Evolutionary conservation across 2,113 vertebrate species (phyloP), one percentile per base, ranked within the genome.

Genomic region (Dolichallabes microphthalmus): DNA sequence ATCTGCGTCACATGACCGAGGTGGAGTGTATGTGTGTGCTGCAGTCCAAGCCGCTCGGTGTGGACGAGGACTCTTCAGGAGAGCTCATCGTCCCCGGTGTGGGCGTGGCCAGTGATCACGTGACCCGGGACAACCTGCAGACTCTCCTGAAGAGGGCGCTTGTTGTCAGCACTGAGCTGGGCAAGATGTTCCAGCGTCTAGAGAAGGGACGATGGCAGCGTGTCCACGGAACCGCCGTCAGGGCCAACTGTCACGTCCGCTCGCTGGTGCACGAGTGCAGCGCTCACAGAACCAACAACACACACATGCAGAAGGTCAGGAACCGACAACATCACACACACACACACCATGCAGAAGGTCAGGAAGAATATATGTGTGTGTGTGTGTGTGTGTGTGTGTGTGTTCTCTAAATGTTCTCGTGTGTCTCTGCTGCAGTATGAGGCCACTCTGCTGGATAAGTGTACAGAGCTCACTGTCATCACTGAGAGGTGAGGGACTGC

Each of bases 21-120:
- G 97, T 97, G 32, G 98, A 99, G 90, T 99, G 98, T 39, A 99
- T 99, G 98, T 99, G 97, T 19, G 94, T 99, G 80, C 96, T 99
- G 55, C 98, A 99, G 93, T 98, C 98, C 3, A 99, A 99, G 86
- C 97, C 98, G 88, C 97, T 99, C 86, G 96, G 96, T 22, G 89
- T 93, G 52, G 98, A 99, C 69, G 97, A 98, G 45, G 97, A 98
- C 0, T 88, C 93, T 3, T 95, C 96, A 69, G 93, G 94, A 0
- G 98, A 99, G 89, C 94, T 97, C 75, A 94, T 97, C 35, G 91
- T 98, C 86, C 92, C 95, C 0, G 92, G 95, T 0, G 93, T 14
- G 91, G 95, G 89, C 0, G 74, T 87, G 0, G 89, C 78, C 0
- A 74, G 93, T 0, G 95, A 96, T 27, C 89, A 95, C 0, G 91